These are phyloP conservation scores for Allygus modestus DNA, from an alignment of 2,888 invertebrate species.

Conservation along the genomic window DNA sequence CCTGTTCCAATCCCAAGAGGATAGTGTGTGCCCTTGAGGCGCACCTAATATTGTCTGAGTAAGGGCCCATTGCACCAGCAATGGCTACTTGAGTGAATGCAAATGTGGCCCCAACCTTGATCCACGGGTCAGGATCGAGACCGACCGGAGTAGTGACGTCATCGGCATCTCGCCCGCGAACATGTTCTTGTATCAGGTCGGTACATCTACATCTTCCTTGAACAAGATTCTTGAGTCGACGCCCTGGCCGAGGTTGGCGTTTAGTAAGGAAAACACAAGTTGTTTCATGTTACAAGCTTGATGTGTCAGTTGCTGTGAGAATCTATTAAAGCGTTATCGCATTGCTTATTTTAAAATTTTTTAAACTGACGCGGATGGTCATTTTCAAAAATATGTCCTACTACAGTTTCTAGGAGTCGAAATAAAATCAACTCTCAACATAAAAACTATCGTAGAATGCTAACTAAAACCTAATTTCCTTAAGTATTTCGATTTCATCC, in stretches of 20 bases:
- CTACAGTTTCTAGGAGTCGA: no score
- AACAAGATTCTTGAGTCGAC: slow-evolving; percentile 12
- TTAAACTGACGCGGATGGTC: no score
- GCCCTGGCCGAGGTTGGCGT: neutral
- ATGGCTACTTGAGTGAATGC: slow-evolving; percentile 24
- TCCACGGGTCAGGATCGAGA: slow-evolving; percentile 11
- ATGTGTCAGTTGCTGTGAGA: no score
- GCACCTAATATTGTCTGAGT: slow-evolving; percentile 7
- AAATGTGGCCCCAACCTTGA: slow-evolving; percentile 41
- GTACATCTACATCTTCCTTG: slow-evolving; percentile 4
- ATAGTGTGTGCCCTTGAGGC: neutral
- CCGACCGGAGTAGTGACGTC: neutral
- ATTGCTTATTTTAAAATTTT: no score
- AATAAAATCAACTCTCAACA: no score
- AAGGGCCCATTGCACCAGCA: slow-evolving; percentile 25
- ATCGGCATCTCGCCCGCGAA: neutral
- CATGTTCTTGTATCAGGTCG: neutral
- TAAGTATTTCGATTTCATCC: no score
- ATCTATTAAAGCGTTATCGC: no score
- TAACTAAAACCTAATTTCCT: no score
- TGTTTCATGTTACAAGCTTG: neutral
- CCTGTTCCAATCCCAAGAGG: neutral
- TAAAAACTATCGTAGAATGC: no score
- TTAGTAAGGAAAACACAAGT: no score
- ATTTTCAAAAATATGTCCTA: no score